Evolutionary conservation across 2,888 invertebrate genomes (phyloP), one percentile per base, ranked within the genome.

Genomic region (Aphidoletes aphidimyza): DNA sequence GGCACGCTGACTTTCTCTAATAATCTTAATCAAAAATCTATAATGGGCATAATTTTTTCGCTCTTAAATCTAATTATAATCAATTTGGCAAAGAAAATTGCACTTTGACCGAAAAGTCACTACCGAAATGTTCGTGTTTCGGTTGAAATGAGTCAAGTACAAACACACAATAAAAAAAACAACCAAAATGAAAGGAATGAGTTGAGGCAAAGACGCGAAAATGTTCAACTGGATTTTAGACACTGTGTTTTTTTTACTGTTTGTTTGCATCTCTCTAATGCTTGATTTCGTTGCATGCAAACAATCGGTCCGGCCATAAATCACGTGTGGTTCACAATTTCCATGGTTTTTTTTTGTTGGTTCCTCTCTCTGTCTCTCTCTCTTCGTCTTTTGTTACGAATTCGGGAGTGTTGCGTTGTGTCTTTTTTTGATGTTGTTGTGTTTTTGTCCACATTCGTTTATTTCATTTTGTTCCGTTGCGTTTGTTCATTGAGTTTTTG

Each of bases 11-110:
- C 8, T 69, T 69, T 30, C 69, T 30, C 69, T 69, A 69, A 69
- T 69, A 69, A 69, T 69, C 69, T 69, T 69, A 69, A 69, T 69
- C 69, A 69, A 69, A n/a, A 69, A 69, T 34, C 69, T 69, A 69
- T 14, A 69, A 69, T 69, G 34, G 14, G 30, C 30, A 14, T 9
- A 9, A 5, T 69, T 69, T 69, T 69, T 54, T 22, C 22, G 3
- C 22, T 19, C 19, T 47, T 5, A 69, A 69, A 69, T 69, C 69
- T 69, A 69, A 69, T 69, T 69, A 69, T 69, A 69, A 69, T 69
- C 69, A 69, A 69, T 69, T 69, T 69, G n/a, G 69, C 30, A 14
- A n/a, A 11, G 69, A 69, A 69, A 69, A 69, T 34, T 69, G 69
- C 69, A 69, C 30, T 30, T 30, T 69, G 34, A 69, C 69, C 0